Percentiles rank a stretch among this genome's conserved stretches.
phyloP scores from a whole-genome alignment of 1,140 invertebrate genomes.

The Hetaerina americana region DNA sequence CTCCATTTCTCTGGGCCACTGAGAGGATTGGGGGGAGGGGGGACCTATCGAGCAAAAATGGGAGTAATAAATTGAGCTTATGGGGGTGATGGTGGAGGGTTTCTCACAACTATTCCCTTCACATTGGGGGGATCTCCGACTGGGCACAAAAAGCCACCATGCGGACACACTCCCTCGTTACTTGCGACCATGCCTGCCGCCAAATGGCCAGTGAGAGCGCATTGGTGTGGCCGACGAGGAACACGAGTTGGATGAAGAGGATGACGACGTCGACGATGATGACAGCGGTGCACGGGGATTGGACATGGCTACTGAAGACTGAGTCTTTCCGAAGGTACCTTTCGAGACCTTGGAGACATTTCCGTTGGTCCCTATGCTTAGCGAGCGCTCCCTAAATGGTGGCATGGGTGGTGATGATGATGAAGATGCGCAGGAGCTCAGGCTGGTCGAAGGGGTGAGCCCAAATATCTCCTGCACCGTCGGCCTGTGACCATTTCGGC shows the following conservation, averaged over 20 bases:
- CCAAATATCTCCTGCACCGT: slow-evolving; percentile 36
- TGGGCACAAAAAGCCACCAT: no score
- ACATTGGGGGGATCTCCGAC: no score
- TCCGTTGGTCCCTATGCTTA: slow-evolving; percentile 15
- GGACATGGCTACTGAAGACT: neutral
- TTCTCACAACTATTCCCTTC: no score
- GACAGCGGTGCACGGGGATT: neutral
- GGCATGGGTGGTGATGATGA: slow-evolving; percentile 25
- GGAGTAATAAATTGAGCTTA: no score
- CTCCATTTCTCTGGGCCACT: no score
- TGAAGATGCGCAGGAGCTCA: slow-evolving; percentile 32
- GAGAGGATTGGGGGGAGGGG: no score
- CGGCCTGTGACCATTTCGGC: slow-evolving; percentile 20
- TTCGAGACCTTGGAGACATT: neutral
- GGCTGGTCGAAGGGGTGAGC: slow-evolving; percentile 32
- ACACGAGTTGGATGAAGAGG: neutral
- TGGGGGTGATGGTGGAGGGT: no score
- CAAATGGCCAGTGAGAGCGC: neutral
- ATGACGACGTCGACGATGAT: neutral
- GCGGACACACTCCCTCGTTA: no score
- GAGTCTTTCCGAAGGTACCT: neutral
- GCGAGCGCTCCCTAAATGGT: slow-evolving; percentile 29
- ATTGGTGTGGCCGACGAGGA: neutral
- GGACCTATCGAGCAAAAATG: no score
- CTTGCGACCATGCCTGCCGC: neutral